Base-by-base conservation (phyloP, 2,888 invertebrate genomes). In the Zhuqinia jingwanae region DNA sequence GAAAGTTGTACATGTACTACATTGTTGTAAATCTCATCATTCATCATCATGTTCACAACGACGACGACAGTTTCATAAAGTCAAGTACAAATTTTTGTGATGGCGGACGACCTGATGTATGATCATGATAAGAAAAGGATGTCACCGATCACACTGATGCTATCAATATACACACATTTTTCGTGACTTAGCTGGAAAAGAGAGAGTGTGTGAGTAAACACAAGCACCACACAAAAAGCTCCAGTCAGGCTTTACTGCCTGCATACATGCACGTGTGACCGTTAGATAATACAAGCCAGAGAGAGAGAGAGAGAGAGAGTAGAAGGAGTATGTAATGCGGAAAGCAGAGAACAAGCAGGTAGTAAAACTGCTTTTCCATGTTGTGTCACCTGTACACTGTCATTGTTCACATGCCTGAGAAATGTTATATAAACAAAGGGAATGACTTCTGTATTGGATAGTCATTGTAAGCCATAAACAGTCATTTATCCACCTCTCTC, bases 111-210 rank as follows among this genome's bases (percentile, higher is more conserved):
- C 36, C 17, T n/a, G 63, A 17, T 65, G 63, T 5, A 15, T 70
- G 11, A 22, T 25, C 0, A 3, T 17, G 47, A 70, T 47, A 47
- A 50, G 36, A 11, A 50, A 76, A 80, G 36, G 47, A 80, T 70
- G 70, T 81, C 58, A 65, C 3, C 20, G n/a, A 65, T 53, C 58
- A n/a, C n/a, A 17, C 53, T 36, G 70, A 81, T 70, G n/a, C n/a
- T n/a, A 65, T 81, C 56, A 65, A 20, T 68, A n/a, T n/a, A 77
- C 56, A n/a, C n/a, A n/a, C n/a, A n/a, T 56, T 70, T 47, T 65
- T 1, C 58, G 17, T n/a, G n/a, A n/a, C 8, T n/a, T n/a, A n/a
- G n/a, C n/a, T n/a, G n/a, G n/a, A n/a, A n/a, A n/a, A n/a, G n/a
- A n/a, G 36, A 36, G 17, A 10, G 17, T 65, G 63, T 58, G 58